Evolutionary conservation across 2,888 invertebrate species (phyloP), one percentile per base, ranked within the genome.

Genomic region (Chalcosyrphus nemorum): DNA sequence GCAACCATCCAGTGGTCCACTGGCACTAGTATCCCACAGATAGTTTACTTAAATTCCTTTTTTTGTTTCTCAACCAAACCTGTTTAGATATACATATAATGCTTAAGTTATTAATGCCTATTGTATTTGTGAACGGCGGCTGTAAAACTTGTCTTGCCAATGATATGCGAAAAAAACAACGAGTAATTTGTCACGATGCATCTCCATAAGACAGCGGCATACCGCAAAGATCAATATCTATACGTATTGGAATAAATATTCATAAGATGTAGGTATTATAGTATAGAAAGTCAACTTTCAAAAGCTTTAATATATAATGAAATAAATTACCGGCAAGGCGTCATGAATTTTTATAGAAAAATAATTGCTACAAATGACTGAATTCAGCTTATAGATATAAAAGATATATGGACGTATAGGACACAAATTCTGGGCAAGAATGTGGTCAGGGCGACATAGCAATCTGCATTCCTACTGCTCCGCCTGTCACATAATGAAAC

Each of bases 101-200:
- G 43, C 32, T 17, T 32, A 45, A 27, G 50, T 50, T 71, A 65
- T 50, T n/a, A n/a, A n/a, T 35, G 21, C 47, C 6, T 41, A 71
- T 19, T 59, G 13, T 35, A 5, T 11, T 2, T 6, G 45, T 24
- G 24, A n/a, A 21, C n/a, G 17, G 15, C 9, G 72, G 59, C 21
- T 63, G 72, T 15, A 9, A 21, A 72, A 72, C 72, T 29, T 32
- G 72, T 61, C 61, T 72, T 52, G 52, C 61, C 61, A 61, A 72
- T 52, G 29, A 72, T 61, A 72, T 72, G 72, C 72, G 54, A 54
- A 72, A 54, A n/a, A n/a, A n/a, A n/a, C n/a, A n/a, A 54, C 52
- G 63, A 54, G 61, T 72, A 32, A 72, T 72, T 72, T 72, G 72
- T 72, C 72, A 72, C 61, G 72, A 63, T 72, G 72, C 72, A 72